Percentiles rank a stretch among this genome's conserved stretches.
phyloP scores from a whole-genome alignment of 1,140 invertebrate genomes.

The Andrena cerasifolii region DNA sequence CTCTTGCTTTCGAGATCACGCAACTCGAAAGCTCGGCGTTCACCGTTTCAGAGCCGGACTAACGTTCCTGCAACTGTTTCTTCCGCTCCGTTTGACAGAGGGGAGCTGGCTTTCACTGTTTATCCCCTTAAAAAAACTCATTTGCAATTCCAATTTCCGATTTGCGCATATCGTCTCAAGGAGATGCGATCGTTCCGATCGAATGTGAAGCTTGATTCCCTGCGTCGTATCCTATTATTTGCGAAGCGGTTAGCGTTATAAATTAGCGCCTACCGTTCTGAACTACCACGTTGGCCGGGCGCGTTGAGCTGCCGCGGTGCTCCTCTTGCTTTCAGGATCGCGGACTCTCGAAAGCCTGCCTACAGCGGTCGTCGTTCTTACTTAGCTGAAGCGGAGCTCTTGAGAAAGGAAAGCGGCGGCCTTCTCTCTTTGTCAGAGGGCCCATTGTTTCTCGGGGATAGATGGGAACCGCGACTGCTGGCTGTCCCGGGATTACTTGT shows the following conservation, averaged over 20 bases:
- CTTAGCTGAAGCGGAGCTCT: conserved; percentile 31
- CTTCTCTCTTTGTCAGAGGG: conserved; percentile 56
- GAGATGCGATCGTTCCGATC: too few relatives aligned
- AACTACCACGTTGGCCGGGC: not conserved
- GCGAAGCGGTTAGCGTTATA: conserved; percentile 11
- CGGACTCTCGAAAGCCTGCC: conserved; percentile 41
- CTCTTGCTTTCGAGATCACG: conserved; percentile 41
- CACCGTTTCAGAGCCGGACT: not conserved
- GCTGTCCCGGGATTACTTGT: conserved; percentile 55
- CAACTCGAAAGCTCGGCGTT: not conserved
- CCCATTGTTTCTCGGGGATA: conserved; percentile 60
- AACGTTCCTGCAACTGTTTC: not conserved
- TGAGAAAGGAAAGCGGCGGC: conserved; percentile 68
- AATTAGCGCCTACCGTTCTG: conserved; percentile 18
- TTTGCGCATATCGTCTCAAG: too few relatives aligned
- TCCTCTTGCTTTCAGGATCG: conserved; percentile 56
- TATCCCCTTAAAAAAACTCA: not conserved
- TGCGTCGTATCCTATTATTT: not conserved
- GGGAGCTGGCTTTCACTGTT: conserved; percentile 16
- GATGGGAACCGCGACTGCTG: conserved; percentile 59
- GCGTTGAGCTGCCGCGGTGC: too few relatives aligned
- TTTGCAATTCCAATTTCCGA: too few relatives aligned
- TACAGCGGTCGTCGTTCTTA: conserved; percentile 48
- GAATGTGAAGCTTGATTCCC: not conserved
- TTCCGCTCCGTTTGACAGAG: not conserved